A percentile compares a stretch with the other conserved stretches of the same genome.
Conservation (phyloP, 2,888 invertebrate species). For the Ophion costatus region DNA sequence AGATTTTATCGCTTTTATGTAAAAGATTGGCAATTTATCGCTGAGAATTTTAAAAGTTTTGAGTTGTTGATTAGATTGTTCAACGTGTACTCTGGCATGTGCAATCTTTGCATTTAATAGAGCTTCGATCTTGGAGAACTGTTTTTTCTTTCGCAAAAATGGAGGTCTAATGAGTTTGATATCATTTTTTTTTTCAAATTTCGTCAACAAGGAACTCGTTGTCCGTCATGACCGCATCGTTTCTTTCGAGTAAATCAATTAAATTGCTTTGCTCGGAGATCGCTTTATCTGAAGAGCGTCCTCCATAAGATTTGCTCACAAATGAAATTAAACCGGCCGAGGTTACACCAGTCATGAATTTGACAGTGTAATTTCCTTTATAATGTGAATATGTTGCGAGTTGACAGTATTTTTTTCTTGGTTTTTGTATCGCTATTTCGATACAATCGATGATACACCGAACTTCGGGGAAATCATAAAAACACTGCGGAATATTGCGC, state of each 20-base stretch:
- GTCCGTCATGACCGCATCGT: conserved; percentile 26
- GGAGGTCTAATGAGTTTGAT: conserved; percentile 20
- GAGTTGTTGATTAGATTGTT: conserved; percentile 66
- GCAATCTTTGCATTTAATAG: conserved; percentile 53
- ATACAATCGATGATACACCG: conserved; percentile 69
- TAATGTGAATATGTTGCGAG: conserved; percentile 8
- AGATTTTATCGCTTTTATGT: conserved; percentile 50
- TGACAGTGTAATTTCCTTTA: conserved; percentile 6
- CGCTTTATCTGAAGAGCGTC: conserved; percentile 22
- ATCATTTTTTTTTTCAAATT: conserved; percentile 6
- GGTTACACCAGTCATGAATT: conserved; percentile 29
- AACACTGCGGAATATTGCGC: conserved; percentile 68
- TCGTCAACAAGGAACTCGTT: conserved; percentile 18
- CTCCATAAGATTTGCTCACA: conserved; percentile 21
- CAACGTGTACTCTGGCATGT: conserved; percentile 64
- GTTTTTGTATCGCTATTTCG: conserved; percentile 47
- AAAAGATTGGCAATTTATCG: conserved; percentile 43
- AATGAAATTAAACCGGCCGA: conserved; percentile 8
- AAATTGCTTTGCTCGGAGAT: conserved; percentile 35
- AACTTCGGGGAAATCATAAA: conserved; percentile 64
- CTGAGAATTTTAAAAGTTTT: conserved; percentile 62
- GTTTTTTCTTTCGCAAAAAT: conserved; percentile 49
- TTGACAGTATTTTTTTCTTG: conserved; percentile 13
- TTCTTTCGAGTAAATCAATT: conserved; percentile 15
- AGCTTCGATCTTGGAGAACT: conserved; percentile 58